phyloP scores from a whole-genome alignment of 2,797 vertebrate species.

The Amblyopsis hoosieri region DNA sequence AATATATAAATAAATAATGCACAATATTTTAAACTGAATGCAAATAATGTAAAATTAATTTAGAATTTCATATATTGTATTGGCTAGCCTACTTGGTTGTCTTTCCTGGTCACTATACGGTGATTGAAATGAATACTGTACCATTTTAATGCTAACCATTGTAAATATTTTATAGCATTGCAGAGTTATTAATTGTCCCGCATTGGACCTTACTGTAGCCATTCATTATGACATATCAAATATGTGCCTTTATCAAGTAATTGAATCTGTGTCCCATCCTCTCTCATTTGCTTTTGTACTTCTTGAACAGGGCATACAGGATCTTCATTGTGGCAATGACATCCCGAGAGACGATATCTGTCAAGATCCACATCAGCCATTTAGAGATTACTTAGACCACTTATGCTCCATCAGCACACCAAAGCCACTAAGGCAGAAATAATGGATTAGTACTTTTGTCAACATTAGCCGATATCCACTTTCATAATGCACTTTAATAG shows the following conservation, averaged over 20 bases:
- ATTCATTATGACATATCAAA: too few relatives aligned
- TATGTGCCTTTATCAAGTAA: background rate
- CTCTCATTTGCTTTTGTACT: constrained; percentile 70
- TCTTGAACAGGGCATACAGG: constrained; percentile 86
- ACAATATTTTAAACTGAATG: background rate
- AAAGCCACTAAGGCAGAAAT: constrained; percentile 20
- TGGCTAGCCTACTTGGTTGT: too few relatives aligned
- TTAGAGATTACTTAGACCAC: constrained; percentile 17
- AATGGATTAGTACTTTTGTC: constrained; percentile 38
- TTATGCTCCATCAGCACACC: constrained; percentile 21
- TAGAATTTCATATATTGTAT: too few relatives aligned
- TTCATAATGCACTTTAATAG: constrained; percentile 29
- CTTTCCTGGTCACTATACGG: too few relatives aligned
- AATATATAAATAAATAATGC: background rate
- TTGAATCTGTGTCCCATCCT: fast-evolving
- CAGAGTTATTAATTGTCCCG: too few relatives aligned
- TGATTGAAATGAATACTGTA: too few relatives aligned
- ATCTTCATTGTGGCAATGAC: constrained; percentile 78
- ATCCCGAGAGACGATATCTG: constrained; percentile 90
- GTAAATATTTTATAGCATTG: too few relatives aligned
- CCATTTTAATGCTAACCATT: too few relatives aligned
- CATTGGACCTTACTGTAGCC: too few relatives aligned
- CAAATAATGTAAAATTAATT: background rate
- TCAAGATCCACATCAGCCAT: constrained; percentile 37
- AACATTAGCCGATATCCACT: constrained; percentile 44